Evolutionary conservation across 2,797 vertebrate species (phyloP).

Genomic region (Pseudotriccus pelzelni): DNA sequence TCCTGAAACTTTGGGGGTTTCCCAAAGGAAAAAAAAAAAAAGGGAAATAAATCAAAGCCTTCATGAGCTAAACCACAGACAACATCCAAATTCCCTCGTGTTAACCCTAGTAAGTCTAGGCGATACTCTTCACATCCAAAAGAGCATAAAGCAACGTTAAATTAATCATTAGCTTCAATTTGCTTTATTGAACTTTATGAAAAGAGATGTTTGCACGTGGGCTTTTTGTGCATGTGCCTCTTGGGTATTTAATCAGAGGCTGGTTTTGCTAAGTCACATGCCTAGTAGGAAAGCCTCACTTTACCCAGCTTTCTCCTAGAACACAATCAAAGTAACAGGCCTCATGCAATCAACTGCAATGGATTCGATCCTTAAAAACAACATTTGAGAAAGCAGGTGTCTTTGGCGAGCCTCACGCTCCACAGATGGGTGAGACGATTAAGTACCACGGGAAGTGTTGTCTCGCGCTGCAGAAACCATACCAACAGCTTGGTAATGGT

Average conservation of each 20-base stretch:
- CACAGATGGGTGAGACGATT: slow-evolving; percentile 73
- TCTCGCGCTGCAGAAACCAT: slow-evolving; percentile 24
- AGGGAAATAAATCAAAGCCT: neutral
- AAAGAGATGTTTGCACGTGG: neutral
- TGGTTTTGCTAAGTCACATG: neutral
- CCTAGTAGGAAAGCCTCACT: slow-evolving; percentile 13
- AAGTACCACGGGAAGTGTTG: slow-evolving; percentile 66
- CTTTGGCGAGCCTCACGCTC: slow-evolving; percentile 33
- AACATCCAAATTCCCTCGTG: neutral
- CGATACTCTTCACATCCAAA: neutral
- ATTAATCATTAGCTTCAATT: slow-evolving; percentile 6
- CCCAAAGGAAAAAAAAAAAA: neutral
- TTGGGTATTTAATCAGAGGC: neutral
- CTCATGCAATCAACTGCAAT: neutral
- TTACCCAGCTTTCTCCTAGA: slow-evolving; percentile 16
- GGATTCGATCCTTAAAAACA: slow-evolving; percentile 67
- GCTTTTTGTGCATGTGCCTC: neutral
- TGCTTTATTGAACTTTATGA: neutral
- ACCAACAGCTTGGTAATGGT: slow-evolving; percentile 74
- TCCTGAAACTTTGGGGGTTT: neutral
- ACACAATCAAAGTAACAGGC: neutral
- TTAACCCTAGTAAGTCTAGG: neutral
- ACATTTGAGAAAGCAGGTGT: slow-evolving; percentile 75
- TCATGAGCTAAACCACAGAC: neutral
- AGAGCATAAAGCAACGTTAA: neutral